These are phyloP conservation scores for Salvator merianae DNA, from an alignment of 2,113 vertebrate genomes.

Conservation along the genomic window DNA sequence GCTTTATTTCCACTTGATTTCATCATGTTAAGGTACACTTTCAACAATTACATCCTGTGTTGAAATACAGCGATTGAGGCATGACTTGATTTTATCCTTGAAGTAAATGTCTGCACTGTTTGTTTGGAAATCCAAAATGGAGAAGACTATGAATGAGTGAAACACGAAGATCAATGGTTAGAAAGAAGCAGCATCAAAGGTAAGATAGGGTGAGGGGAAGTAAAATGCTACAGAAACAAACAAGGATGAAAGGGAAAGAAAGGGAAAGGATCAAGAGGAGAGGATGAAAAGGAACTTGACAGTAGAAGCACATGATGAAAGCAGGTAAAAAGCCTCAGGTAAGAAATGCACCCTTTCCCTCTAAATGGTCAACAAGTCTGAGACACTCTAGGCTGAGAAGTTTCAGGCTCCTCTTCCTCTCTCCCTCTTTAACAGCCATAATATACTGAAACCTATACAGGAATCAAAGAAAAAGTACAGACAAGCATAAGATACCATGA, in stretches of 20 bases:
- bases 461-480: neutral
- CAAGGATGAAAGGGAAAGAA: slow-evolving; percentile 58
- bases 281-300: slow-evolving; percentile 48
- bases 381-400: neutral
- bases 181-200: slow-evolving; percentile 61
- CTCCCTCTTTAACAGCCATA: neutral
- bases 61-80: slow-evolving; percentile 10
- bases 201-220: slow-evolving; percentile 50
- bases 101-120: slow-evolving; percentile 34
- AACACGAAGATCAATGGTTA: slow-evolving; percentile 44
- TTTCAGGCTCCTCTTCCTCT: slow-evolving; percentile 1
- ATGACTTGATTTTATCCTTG: slow-evolving; percentile 47
- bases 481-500: accelerated
- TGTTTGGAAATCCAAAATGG: slow-evolving; percentile 38
- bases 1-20: slow-evolving; percentile 59
- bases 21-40: slow-evolving; percentile 37
- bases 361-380: slow-evolving; percentile 54
- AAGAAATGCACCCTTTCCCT: slow-evolving; percentile 49
- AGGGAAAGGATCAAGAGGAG: slow-evolving; percentile 50
- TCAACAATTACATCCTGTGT: slow-evolving; percentile 34
- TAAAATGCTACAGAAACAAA: slow-evolving; percentile 57
- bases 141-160: slow-evolving; percentile 45
- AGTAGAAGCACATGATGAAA: slow-evolving; percentile 44
- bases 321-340: slow-evolving; percentile 45
- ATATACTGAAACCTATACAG: neutral